Base-by-base conservation (phyloP, 2,888 invertebrate species). In the Drosophila niveifrons region DNA sequence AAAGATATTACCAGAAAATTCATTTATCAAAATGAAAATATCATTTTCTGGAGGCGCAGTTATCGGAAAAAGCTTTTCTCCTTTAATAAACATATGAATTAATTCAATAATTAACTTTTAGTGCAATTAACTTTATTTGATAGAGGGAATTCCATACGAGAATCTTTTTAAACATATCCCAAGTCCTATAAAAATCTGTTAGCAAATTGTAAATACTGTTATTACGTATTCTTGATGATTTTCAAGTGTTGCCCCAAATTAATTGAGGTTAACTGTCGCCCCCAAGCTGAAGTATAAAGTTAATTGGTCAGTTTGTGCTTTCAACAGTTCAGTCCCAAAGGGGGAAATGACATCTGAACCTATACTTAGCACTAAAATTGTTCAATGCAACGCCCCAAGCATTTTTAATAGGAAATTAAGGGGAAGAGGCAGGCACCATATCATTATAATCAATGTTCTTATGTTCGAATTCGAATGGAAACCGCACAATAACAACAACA, bases 361-460 rank as follows among this genome's bases (percentile, higher is more conserved):
- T 75, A 57, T 43, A 75, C 17, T 62, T 75, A 62, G 41, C 59
- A 66, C 70, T 18, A 36, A 34, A 46, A 51, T 7, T 50, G 62
- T 44, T 10, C 50, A 17, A 3, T 6, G 59, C 3, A 17, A 64
- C 64, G 69, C 69, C 52, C 53, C 18, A 11, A 39, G 43, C 43
- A 39, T 31, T 46, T 28, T 1, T 44, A 58, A 43, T 52, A 9
- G 17, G 17, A 34, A 11, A 17, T 11, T 43, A 4, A 23, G 34
- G 11, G 36, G 1, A n/a, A 4, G n/a, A n/a, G 36, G n/a, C 36
- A 36, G 18, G 50, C 34, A 64, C 46, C 44, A 55, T 72, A 72
- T 82, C 61, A 82, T 80, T 85, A 81, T 72, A 63, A 66, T 59
- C 66, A 69, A 77, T 81, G 79, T 68, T 66, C 71, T 83, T 63